phyloP scores from a whole-genome alignment of 2,113 vertebrate genomes.

The Ophiodon elongatus region DNA sequence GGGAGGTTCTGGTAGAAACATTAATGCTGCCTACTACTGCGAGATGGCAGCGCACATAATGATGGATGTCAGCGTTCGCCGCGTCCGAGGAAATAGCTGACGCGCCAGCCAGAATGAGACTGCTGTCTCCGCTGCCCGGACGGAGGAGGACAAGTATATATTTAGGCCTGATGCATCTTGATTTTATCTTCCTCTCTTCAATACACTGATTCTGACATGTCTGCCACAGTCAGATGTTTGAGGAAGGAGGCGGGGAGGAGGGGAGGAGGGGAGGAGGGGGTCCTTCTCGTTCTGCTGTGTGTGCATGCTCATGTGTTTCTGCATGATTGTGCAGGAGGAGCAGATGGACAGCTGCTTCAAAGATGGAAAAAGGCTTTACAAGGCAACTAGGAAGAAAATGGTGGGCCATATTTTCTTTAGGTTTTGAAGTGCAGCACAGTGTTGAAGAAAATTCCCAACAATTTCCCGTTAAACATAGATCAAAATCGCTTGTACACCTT shows the following conservation, averaged over 20 bases:
- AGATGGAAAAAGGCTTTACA: background rate
- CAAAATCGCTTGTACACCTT: background rate
- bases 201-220: constrained; percentile 32
- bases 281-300: too few relatives aligned
- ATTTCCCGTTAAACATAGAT: background rate
- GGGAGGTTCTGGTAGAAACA: constrained; percentile 41
- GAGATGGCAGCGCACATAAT: constrained; percentile 24
- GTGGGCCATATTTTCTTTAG: background rate
- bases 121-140: background rate
- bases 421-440: background rate
- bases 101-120: constrained; percentile 15
- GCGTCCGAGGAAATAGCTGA: constrained; percentile 47
- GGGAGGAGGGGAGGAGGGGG: background rate
- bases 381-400: too few relatives aligned
- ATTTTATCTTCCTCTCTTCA: constrained; percentile 45
- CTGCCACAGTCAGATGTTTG: constrained; percentile 37
- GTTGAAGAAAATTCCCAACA: background rate
- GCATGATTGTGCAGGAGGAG: constrained; percentile 13
- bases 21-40: constrained; percentile 6
- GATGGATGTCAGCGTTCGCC: constrained; percentile 54
- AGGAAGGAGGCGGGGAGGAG: background rate
- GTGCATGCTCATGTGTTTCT: constrained; percentile 20
- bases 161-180: constrained; percentile 33
- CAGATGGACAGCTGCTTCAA: constrained; percentile 30
- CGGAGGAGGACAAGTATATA: constrained; percentile 7